Conservation (phyloP, 2,113 vertebrate genomes). For the Uria aalge region DNA sequence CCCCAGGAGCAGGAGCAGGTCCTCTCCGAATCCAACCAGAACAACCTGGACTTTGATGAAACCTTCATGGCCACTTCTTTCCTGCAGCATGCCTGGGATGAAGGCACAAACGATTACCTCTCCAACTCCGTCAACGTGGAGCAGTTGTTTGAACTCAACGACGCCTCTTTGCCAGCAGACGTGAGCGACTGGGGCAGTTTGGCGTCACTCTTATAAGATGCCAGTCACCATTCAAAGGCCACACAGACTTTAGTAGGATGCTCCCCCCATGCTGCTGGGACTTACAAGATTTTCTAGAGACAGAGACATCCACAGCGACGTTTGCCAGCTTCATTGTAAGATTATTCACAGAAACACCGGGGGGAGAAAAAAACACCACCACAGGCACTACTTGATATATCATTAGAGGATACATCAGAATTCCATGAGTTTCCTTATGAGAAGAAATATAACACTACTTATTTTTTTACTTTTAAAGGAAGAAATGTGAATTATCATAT, state of each 20-base stretch:
- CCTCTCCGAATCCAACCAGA: slow-evolving; percentile 65
- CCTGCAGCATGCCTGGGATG: slow-evolving; percentile 91
- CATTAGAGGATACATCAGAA: background rate
- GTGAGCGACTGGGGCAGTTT: slow-evolving; percentile 77
- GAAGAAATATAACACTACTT: slow-evolving; percentile 34
- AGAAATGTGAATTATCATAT: slow-evolving; percentile 35
- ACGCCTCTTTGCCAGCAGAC: slow-evolving; percentile 69
- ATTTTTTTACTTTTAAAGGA: slow-evolving; percentile 64
- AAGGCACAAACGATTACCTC: slow-evolving; percentile 77
- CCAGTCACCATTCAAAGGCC: background rate
- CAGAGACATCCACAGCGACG: background rate
- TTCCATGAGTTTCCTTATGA: background rate
- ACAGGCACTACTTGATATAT: background rate
- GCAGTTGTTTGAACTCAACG: slow-evolving; percentile 83
- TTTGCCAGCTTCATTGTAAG: background rate
- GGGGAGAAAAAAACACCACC: background rate
- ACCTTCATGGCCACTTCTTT: slow-evolving; percentile 89
- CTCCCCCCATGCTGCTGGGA: background rate
- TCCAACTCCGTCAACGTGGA: slow-evolving; percentile 78
- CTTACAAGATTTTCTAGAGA: slow-evolving; percentile 6
- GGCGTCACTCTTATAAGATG: slow-evolving; percentile 80
- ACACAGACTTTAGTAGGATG: background rate
- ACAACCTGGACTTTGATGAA: slow-evolving; percentile 85
- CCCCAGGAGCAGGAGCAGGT: slow-evolving; percentile 59
- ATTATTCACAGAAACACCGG: background rate